A percentile compares a stretch with the other conserved stretches of the same genome.
These are phyloP conservation scores for Melospiza melodia DNA, from an alignment of 2,113 vertebrate species.

Conservation along the genomic window DNA sequence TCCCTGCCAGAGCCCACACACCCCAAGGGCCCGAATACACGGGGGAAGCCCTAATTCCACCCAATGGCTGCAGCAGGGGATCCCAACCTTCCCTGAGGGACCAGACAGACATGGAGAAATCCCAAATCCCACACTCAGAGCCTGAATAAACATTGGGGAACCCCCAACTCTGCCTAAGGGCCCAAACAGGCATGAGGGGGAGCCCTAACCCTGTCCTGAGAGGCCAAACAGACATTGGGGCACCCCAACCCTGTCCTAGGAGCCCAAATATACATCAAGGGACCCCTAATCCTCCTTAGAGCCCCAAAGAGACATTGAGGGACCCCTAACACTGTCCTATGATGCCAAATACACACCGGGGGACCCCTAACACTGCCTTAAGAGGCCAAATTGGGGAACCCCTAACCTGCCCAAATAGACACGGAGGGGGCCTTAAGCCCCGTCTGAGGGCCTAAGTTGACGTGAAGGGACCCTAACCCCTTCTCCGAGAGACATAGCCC, in stretches of 20 bases:
- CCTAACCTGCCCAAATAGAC: too few relatives aligned
- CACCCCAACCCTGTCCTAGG: too few relatives aligned
- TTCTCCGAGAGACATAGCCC: accelerated
- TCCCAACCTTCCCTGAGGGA: too few relatives aligned
- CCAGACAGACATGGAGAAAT: accelerated
- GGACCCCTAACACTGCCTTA: too few relatives aligned
- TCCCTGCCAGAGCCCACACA: accelerated
- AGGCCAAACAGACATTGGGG: too few relatives aligned
- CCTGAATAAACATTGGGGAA: accelerated
- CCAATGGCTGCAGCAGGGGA: accelerated
- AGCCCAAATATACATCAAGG: accelerated
- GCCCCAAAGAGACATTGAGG: too few relatives aligned
- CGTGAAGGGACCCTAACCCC: accelerated
- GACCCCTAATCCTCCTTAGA: too few relatives aligned
- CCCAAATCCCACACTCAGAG: neutral
- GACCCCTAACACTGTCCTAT: too few relatives aligned
- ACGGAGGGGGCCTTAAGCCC: accelerated
- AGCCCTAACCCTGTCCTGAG: accelerated
- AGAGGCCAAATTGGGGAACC: accelerated
- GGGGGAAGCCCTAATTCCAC: accelerated
- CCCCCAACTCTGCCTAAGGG: accelerated
- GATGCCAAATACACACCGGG: accelerated
- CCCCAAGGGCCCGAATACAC: accelerated
- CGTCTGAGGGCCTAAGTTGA: too few relatives aligned
- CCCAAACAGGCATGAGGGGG: accelerated